Evolutionary conservation across 2,797 vertebrate genomes (phyloP).

Genomic region (Falco peregrinus): DNA sequence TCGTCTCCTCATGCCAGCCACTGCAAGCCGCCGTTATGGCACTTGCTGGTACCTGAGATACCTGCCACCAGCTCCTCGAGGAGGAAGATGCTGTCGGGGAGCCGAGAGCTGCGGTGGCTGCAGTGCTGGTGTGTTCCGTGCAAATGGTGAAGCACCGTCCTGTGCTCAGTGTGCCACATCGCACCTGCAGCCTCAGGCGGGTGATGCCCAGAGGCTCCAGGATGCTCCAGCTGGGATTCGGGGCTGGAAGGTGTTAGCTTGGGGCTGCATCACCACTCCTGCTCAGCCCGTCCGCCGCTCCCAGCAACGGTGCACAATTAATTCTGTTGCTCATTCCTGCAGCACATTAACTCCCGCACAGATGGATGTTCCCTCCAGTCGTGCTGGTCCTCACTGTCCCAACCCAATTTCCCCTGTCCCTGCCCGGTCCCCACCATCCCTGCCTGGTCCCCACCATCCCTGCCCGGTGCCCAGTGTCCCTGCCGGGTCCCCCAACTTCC

Average conservation of each 20-base stretch:
- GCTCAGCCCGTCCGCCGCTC: accelerated
- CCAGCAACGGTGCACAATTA: neutral
- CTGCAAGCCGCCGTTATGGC: accelerated
- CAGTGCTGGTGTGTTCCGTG: neutral
- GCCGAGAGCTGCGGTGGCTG: neutral
- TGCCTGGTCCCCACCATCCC: accelerated
- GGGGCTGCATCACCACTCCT: neutral
- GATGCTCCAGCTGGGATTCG: neutral
- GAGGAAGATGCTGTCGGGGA: neutral
- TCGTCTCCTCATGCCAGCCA: neutral
- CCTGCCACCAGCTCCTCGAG: neutral
- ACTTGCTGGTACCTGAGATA: neutral
- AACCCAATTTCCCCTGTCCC: accelerated
- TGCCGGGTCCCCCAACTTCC: neutral
- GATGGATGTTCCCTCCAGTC: neutral
- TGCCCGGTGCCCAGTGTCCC: neutral
- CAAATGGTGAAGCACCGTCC: neutral
- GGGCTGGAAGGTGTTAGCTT: neutral
- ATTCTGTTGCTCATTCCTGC: neutral
- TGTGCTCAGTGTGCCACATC: accelerated
- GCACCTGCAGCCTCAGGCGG: neutral
- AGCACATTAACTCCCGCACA: accelerated
- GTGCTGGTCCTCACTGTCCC: neutral
- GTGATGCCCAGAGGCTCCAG: accelerated
- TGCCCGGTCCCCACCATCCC: neutral